Base-by-base conservation (phyloP, 2,888 invertebrate species). In the Tortrix viridana region DNA sequence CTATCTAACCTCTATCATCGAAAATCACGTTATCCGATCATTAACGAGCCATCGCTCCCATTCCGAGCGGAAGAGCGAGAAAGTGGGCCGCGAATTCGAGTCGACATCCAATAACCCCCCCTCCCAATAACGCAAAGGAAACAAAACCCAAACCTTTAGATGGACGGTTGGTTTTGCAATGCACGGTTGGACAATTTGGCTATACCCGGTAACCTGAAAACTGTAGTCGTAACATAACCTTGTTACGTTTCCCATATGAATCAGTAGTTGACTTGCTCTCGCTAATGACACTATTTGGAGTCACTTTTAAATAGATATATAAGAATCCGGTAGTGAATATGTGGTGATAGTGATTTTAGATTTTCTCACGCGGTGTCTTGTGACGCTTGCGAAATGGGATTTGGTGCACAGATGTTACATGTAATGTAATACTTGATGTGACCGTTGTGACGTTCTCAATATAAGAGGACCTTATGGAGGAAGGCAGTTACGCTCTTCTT, bases 31-130 rank as follows among this genome's bases (percentile, higher is more conserved):
- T 62, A 65, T 19, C 41, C 62, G 62, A 48, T 37, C 47, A 58
- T 23, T 53, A 65, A 32, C 62, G 9, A 61, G 44, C 60, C 41
- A 65, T 46, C 50, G 65, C 57, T 65, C 65, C 48, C 52, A 58
- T 57, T 65, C 47, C 57, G 41, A 41, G 22, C 62, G 65, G 62
- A 62, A 61, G 53, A 60, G 57, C 47, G 53, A 57, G 61, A 57
- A 65, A 65, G 61, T 62, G 53, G 61, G 65, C 57, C 65, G 64
- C 64, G 20, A 61, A 62, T 65, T 65, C 57, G 62, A 52, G 46
- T 56, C 53, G 49, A 58, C 53, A 54, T 38, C 41, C 41, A 48
- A 54, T 64, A 60, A 54, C 54, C 53, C 63, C 64, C 60, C 23
- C 37, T 37, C 22, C 1, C 2, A 14, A 23, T 5, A 1, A 3